Evolutionary conservation across 1,140 invertebrate species (phyloP).

Genomic region (Zaprionus tsacasi): DNA sequence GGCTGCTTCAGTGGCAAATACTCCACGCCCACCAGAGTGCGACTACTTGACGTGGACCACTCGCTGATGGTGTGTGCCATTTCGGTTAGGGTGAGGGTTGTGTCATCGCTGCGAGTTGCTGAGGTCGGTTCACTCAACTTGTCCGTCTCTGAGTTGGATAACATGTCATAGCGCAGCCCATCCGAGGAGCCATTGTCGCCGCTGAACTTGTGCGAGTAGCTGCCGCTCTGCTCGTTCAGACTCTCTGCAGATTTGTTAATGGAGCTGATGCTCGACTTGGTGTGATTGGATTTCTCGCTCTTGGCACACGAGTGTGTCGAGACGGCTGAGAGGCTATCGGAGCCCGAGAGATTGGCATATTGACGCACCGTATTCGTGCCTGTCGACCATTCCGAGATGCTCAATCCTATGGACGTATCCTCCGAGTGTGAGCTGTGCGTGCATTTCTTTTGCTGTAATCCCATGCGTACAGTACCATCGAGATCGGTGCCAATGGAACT

Average conservation of each 20-base stretch:
- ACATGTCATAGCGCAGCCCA: slow-evolving; percentile 85
- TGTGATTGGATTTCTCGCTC: slow-evolving; percentile 87
- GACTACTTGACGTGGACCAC: slow-evolving; percentile 87
- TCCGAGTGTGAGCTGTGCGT: slow-evolving; percentile 92
- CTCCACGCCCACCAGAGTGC: slow-evolving; percentile 85
- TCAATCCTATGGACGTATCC: slow-evolving; percentile 92
- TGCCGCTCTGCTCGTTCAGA: slow-evolving; percentile 79
- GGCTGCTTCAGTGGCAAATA: slow-evolving; percentile 78
- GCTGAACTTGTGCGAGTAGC: slow-evolving; percentile 70
- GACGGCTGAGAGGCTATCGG: slow-evolving; percentile 86
- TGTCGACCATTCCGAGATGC: slow-evolving; percentile 93
- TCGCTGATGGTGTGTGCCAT: slow-evolving; percentile 87
- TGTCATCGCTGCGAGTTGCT: slow-evolving; percentile 87
- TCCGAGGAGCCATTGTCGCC: slow-evolving; percentile 83
- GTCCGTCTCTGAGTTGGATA: slow-evolving; percentile 86
- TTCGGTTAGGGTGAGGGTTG: slow-evolving; percentile 85
- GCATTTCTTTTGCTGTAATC: slow-evolving; percentile 90
- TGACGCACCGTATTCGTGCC: slow-evolving; percentile 91
- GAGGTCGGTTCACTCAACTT: slow-evolving; percentile 84
- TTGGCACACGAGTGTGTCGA: slow-evolving; percentile 86
- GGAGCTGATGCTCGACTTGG: slow-evolving; percentile 85
- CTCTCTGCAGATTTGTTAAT: slow-evolving; percentile 84
- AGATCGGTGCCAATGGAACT: slow-evolving; percentile 89
- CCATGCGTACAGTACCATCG: slow-evolving; percentile 91
- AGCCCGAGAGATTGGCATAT: slow-evolving; percentile 89